These are phyloP conservation scores for Scalopus aquaticus DNA, from an alignment of 2,113 vertebrate species.

Conservation along the genomic window DNA sequence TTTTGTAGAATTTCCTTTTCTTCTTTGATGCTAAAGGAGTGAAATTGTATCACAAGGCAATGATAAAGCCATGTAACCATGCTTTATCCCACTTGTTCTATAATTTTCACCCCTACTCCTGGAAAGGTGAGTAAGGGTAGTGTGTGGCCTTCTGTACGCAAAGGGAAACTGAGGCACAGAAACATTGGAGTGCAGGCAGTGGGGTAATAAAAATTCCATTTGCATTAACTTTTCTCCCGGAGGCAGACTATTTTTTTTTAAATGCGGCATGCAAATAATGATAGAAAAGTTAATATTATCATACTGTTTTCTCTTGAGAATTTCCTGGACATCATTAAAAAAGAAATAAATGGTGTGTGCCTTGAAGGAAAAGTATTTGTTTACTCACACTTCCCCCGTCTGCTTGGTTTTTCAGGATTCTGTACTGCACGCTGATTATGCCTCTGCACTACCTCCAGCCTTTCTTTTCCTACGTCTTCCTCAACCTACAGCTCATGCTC, in stretches of 20 bases:
- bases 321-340: background rate
- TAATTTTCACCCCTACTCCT: background rate
- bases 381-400: background rate
- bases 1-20: background rate
- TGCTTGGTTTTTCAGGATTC: slow-evolving; percentile 88
- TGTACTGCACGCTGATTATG: slow-evolving; percentile 92
- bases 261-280: background rate
- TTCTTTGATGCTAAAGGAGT: background rate
- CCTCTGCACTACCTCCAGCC: slow-evolving; percentile 87
- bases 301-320: background rate
- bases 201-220: background rate
- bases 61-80: too few species aligned
- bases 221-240: background rate
- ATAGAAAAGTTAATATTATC: background rate
- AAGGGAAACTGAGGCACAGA: background rate
- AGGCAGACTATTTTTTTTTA: background rate
- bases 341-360: background rate
- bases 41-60: background rate
- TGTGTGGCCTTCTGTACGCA: background rate
- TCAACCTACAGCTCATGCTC: slow-evolving; percentile 90
- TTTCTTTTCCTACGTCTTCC: slow-evolving; percentile 95
- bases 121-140: background rate
- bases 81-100: background rate
- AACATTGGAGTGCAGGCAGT: background rate
- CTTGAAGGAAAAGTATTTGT: background rate